Percentiles rank a stretch among this genome's conserved stretches.
Evolutionary conservation across 2,797 vertebrate species (phyloP).

Genomic region (Cygnus olor): DNA sequence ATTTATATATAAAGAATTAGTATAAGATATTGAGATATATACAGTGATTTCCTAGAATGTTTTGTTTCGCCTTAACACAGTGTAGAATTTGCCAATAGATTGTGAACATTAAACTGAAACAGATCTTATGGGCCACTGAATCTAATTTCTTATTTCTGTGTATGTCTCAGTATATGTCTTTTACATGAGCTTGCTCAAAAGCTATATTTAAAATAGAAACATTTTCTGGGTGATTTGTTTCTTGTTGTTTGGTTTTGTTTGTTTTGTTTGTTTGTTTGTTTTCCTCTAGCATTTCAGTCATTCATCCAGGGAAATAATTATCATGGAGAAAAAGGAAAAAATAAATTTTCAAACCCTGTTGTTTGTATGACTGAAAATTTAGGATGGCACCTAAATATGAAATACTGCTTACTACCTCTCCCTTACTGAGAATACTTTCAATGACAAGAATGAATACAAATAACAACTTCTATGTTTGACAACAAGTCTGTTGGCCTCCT

Average conservation of each 20-base stretch:
- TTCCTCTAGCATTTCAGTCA: background rate
- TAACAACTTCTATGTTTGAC: background rate
- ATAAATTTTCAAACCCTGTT: background rate
- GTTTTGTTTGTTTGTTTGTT: no score
- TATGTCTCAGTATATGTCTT: background rate
- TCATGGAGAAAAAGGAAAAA: background rate
- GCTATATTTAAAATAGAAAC: background rate
- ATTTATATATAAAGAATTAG: background rate
- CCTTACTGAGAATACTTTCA: background rate
- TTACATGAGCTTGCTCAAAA: rapidly evolving
- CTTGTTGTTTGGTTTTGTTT: no score
- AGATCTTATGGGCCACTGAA: background rate
- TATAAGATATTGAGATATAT: background rate
- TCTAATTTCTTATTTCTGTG: background rate
- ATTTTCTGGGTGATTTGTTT: background rate
- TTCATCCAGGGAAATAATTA: background rate
- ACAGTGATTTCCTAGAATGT: rapidly evolving
- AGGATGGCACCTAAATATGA: background rate
- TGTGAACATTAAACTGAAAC: background rate
- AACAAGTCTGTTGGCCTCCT: rapidly evolving
- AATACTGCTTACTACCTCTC: background rate
- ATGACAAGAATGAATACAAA: background rate
- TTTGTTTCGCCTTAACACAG: background rate
- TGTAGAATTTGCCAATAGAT: background rate
- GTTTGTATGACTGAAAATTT: background rate